phyloP scores from a whole-genome alignment of 2,888 invertebrate genomes.

The Gymnosoma rotundatum region DNA sequence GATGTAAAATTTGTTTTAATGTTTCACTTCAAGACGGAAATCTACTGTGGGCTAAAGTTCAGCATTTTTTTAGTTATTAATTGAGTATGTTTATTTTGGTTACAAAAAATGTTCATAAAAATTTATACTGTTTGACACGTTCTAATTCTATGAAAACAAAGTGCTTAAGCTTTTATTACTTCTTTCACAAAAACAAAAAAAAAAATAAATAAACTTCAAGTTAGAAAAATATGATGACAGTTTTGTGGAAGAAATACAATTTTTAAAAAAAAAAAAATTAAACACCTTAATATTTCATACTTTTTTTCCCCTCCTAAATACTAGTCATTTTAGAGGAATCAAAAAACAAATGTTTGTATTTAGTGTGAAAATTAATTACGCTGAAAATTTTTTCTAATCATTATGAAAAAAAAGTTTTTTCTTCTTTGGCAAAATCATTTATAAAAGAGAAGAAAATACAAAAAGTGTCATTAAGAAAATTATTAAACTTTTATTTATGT shows the following conservation, averaged over 20 bases:
- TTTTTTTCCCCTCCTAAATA: not conserved
- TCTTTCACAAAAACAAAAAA: not conserved
- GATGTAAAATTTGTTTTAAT: too few relatives aligned
- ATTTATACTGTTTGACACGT: slow-evolving; percentile 22
- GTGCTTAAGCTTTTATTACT: not conserved
- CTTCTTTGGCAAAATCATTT: not conserved
- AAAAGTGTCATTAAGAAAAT: not conserved
- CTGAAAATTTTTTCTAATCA: slow-evolving; percentile 41
- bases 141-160: slow-evolving; percentile 39
- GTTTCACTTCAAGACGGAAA: too few relatives aligned
- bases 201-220: not conserved
- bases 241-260: slow-evolving; percentile 32
- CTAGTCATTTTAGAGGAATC: not conserved
- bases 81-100: slow-evolving; percentile 31
- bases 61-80: too few relatives aligned
- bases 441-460: not conserved
- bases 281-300: slow-evolving; percentile 44
- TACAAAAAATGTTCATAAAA: slow-evolving; percentile 34
- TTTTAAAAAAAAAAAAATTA: slow-evolving; percentile 52
- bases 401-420: slow-evolving; percentile 18
- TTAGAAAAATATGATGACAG: slow-evolving; percentile 41
- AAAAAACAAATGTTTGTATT: slow-evolving; percentile 27
- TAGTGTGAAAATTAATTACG: slow-evolving; percentile 52
- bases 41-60: too few relatives aligned
- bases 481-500: not conserved